Conservation (phyloP, 1,140 invertebrate species). For the Metopolophium dirhodum region DNA sequence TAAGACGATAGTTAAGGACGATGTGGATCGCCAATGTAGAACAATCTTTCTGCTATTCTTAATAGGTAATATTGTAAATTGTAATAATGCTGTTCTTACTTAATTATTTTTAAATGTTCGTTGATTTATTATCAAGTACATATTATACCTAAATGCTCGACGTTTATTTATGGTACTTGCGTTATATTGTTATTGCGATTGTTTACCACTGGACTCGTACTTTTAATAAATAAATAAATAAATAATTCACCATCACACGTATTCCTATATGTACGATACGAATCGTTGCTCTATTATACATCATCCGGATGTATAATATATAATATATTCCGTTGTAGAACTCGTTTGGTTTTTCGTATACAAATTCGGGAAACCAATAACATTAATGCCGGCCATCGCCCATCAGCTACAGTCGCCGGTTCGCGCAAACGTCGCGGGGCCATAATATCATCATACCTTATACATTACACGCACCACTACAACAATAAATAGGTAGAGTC, state of each 20-base stretch:
- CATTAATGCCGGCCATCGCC: neutral
- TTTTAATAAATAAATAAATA: neutral
- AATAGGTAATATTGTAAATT: too few relatives aligned
- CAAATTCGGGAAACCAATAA: conserved; percentile 7
- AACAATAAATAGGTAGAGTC: neutral
- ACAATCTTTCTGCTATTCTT: too few relatives aligned
- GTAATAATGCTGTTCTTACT: neutral
- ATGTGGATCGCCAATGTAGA: too few relatives aligned
- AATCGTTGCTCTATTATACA: neutral
- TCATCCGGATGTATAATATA: neutral
- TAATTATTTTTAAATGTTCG: neutral
- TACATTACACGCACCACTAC: neutral
- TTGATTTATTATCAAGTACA: neutral
- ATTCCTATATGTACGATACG: too few relatives aligned
- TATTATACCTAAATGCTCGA: neutral
- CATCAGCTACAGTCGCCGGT: neutral
- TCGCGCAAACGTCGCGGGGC: neutral
- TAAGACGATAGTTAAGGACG: too few relatives aligned
- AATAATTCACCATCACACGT: neutral
- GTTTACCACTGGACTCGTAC: neutral
- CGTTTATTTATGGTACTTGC: neutral
- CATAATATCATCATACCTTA: neutral
- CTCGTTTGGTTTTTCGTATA: conserved; percentile 4
- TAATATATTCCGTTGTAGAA: neutral
- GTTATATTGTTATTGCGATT: neutral